Conservation (phyloP, 2,797 vertebrate genomes). For the Sardinella longiceps region DNA sequence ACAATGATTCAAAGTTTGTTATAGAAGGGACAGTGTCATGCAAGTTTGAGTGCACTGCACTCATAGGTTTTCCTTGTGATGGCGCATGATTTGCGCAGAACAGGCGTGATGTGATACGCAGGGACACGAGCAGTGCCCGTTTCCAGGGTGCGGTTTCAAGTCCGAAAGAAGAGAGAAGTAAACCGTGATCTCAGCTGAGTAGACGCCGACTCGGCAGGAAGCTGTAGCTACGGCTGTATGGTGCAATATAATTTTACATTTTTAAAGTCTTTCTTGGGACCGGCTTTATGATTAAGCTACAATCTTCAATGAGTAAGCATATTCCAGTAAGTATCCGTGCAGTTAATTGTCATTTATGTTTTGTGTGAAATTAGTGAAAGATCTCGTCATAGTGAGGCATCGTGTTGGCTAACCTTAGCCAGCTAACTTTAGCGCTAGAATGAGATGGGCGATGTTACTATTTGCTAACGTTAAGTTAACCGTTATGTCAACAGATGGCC, state of each 20-base stretch:
- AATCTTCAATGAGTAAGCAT: conserved; percentile 99
- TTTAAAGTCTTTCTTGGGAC: conserved; percentile 82
- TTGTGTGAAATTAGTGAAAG: conserved; percentile 42
- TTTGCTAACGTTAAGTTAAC: background rate
- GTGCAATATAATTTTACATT: conserved; percentile 66
- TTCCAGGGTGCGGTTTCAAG: conserved; percentile 67
- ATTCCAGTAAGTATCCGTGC: conserved; percentile 89
- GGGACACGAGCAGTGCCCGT: conserved; percentile 48
- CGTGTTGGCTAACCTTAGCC: conserved; percentile 37
- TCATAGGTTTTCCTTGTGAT: background rate
- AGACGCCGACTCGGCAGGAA: conserved; percentile 70
- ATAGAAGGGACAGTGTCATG: too few species aligned
- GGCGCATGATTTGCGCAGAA: conserved; percentile 23
- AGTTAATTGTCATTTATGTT: background rate
- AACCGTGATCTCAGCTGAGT: conserved; percentile 48
- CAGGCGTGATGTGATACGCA: conserved; percentile 53
- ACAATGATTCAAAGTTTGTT: too few species aligned
- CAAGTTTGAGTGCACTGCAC: too few species aligned
- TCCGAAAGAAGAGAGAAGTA: conserved; percentile 37
- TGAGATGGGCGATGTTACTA: background rate
- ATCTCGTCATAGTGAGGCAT: conserved; percentile 38
- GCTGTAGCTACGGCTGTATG: conserved; percentile 70
- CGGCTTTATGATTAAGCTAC: conserved; percentile 99
- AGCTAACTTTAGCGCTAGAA: background rate
- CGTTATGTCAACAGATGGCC: background rate